These are phyloP conservation scores for Chaenogobius annularis DNA, from an alignment of 2,113 vertebrate species.

Conservation along the genomic window DNA sequence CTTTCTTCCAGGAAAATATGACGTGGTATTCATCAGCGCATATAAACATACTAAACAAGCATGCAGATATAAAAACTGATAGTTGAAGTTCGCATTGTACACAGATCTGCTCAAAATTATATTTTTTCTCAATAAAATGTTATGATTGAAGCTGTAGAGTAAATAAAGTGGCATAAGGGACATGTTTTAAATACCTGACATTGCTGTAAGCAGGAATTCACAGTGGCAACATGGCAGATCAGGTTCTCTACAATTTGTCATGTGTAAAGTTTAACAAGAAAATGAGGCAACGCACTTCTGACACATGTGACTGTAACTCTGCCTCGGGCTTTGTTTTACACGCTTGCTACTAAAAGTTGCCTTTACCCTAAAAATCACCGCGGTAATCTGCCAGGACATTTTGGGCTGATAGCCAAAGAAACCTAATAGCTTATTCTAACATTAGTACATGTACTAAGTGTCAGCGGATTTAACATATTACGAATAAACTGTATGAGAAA, in stretches of 20 bases:
- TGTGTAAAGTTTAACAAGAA: slow-evolving; percentile 31
- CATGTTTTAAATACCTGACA: neutral
- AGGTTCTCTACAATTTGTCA: slow-evolving; percentile 39
- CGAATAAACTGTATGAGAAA: slow-evolving; percentile 19
- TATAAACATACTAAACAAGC: neutral
- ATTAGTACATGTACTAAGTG: slow-evolving; percentile 26
- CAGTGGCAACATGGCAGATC: slow-evolving; percentile 31
- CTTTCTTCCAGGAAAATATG: neutral
- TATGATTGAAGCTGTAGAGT: neutral
- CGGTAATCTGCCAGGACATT: slow-evolving; percentile 41
- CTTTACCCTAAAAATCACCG: slow-evolving; percentile 43
- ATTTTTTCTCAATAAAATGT: neutral
- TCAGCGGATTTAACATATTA: slow-evolving; percentile 7
- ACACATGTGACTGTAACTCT: neutral
- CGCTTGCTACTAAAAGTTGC: slow-evolving; percentile 30
- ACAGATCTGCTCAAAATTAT: neutral
- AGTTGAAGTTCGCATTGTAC: neutral
- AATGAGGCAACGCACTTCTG: slow-evolving; percentile 12
- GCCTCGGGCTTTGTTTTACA: slow-evolving; percentile 22
- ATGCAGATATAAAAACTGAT: too few species aligned
- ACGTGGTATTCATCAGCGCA: neutral
- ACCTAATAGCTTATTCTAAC: slow-evolving; percentile 20
- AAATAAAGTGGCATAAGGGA: neutral
- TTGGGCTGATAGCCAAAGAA: slow-evolving; percentile 29
- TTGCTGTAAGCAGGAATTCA: slow-evolving; percentile 4